Base-by-base conservation (phyloP, 2,113 vertebrate species). In the Semicossyphus pulcher region DNA sequence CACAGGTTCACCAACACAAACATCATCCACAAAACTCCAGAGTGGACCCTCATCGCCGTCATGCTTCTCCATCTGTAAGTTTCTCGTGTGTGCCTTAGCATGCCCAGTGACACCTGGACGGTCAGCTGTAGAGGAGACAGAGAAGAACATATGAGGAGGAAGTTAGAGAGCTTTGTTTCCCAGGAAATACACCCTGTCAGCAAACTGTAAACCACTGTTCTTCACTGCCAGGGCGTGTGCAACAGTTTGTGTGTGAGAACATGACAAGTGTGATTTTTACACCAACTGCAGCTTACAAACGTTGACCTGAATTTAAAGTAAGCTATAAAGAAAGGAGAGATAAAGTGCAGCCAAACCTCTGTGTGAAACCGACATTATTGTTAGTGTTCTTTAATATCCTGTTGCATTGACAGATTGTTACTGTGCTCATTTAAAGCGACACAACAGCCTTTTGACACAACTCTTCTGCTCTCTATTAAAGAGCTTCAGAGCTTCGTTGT, bases 61-160 rank as follows among this genome's bases (percentile, higher is more conserved):
- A 82, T 93, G 47, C 85, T 95, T 23, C 90, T 95, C 10, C 88
- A 91, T 69, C 80, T 91, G 94, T 95, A 88, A 94, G 94, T 94
- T 54, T 28, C 37, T 1, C 5, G 7, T 28, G 12, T 29, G 36
- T 31, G n/a, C 57, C 20, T 61, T 4, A 36, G 29, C 10, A 29
- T 41, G 31, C 26, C 16, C n/a, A 3, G 0, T 52, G 61, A 59
- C 49, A 62, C 49, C 49, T 42, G 66, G 39, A 81, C 15, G 47
- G 47, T 66, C 14, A 28, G 45, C 14, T 51, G 8, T 16, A 16
- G 16, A 56, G 31, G 28, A n/a, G n/a, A n/a, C 1, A 44, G 20
- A 63, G 28, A 56, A 14, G 31, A 36, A 79, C 63, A 8, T 11
- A 42, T 61, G 12, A 32, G 12, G n/a, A 36, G 61, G 70, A 84